phyloP scores from a whole-genome alignment of 2,888 invertebrate genomes.

The Electrophaes corylata region DNA sequence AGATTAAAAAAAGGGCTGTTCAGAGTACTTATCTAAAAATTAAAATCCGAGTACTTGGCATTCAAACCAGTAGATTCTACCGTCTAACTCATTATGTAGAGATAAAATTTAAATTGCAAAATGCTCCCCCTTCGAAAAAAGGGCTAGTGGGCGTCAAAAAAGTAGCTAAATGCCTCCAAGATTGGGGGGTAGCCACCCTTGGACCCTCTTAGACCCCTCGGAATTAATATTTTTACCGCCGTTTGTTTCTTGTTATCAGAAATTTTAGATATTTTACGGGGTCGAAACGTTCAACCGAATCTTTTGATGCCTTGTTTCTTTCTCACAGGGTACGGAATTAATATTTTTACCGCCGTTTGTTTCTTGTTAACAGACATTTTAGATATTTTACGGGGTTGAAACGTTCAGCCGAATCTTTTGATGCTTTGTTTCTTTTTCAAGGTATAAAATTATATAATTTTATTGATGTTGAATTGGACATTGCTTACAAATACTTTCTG shows the following conservation, averaged over 20 bases:
- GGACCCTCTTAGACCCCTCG: slow-evolving; percentile 41
- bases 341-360: slow-evolving; percentile 67
- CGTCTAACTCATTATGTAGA: slow-evolving; percentile 70
- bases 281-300: slow-evolving; percentile 17
- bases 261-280: slow-evolving; percentile 47
- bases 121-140: slow-evolving; percentile 72
- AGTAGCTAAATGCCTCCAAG: slow-evolving; percentile 53
- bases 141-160: slow-evolving; percentile 77
- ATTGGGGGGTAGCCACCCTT: slow-evolving; percentile 46
- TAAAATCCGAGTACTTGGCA: slow-evolving; percentile 39
- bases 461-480: not conserved
- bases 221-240: slow-evolving; percentile 71
- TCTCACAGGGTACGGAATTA: slow-evolving; percentile 58
- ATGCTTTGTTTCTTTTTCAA: slow-evolving; percentile 39
- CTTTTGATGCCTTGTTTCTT: slow-evolving; percentile 39
- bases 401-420: slow-evolving; percentile 26
- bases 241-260: slow-evolving; percentile 62
- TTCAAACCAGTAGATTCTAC: slow-evolving; percentile 40
- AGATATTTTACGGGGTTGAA: slow-evolving; percentile 37
- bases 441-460: too few species aligned
- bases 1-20: slow-evolving; percentile 20
- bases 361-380: slow-evolving; percentile 62
- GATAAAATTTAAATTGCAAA: slow-evolving; percentile 83
- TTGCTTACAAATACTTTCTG: slow-evolving; percentile 1
- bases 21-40: slow-evolving; percentile 34